phyloP scores from a whole-genome alignment of 2,888 invertebrate species.

The Eurytoma californica region DNA sequence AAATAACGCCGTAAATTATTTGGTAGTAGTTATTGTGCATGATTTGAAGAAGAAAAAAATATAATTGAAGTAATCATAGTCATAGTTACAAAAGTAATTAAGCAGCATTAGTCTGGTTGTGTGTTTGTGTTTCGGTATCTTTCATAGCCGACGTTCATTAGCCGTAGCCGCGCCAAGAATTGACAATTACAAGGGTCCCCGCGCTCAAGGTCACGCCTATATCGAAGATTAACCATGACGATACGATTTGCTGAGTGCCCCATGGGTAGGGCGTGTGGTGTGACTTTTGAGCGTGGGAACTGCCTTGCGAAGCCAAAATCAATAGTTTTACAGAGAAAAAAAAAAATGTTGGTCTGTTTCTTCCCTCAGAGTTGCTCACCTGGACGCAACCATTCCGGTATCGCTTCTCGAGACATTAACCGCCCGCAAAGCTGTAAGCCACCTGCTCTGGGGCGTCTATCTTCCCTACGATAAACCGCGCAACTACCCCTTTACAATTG shows the following conservation, averaged over 20 bases:
- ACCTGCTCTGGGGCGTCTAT: slow-evolving; percentile 13
- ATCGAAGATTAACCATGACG: too few species aligned
- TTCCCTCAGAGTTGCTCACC: slow-evolving; percentile 73
- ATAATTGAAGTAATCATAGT: too few species aligned
- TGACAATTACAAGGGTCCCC: slow-evolving; percentile 13
- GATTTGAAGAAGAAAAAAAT: too few species aligned
- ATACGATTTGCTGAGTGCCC: too few species aligned
- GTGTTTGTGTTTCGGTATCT: neutral
- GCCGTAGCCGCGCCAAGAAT: slow-evolving; percentile 2
- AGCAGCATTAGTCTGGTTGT: neutral
- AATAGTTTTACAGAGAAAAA: slow-evolving; percentile 27
- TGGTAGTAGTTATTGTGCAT: too few species aligned
- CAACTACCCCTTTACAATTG: neutral
- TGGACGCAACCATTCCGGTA: slow-evolving; percentile 72
- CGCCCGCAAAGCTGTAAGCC: slow-evolving; percentile 10
- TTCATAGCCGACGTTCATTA: neutral
- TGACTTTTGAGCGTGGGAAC: slow-evolving; percentile 16
- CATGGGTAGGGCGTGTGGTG: neutral
- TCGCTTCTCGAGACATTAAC: slow-evolving; percentile 73
- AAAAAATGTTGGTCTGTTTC: slow-evolving; percentile 54
- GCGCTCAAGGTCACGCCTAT: slow-evolving; percentile 19
- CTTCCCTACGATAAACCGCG: slow-evolving; percentile 19
- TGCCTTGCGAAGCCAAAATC: slow-evolving; percentile 6
- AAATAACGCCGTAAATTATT: too few species aligned
- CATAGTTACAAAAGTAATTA: too few species aligned